Percentiles rank a stretch among this genome's conserved stretches.
Evolutionary conservation across 1,140 invertebrate genomes (phyloP).

Genomic region (Trypoxylus dichotomus): DNA sequence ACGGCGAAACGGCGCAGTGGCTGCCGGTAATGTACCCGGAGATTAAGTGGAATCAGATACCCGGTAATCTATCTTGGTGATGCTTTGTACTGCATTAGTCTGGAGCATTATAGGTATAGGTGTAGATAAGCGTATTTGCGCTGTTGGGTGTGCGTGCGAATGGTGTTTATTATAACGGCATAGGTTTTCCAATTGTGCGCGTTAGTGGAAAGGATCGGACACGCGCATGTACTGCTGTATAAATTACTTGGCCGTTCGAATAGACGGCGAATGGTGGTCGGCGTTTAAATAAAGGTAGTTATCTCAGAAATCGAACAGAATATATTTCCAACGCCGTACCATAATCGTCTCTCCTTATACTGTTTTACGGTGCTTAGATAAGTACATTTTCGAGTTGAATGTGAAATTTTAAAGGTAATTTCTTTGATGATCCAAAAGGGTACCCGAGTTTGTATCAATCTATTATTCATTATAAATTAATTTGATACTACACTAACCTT

Average conservation of each 20-base stretch:
- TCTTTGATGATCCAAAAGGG: background rate
- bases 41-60: conserved; percentile 29
- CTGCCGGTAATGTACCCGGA: conserved; percentile 19
- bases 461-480: background rate
- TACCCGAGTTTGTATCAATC: background rate
- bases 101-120: conserved; percentile 4
- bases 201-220: background rate
- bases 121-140: conserved; percentile 15
- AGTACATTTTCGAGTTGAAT: background rate
- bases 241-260: conserved; percentile 1
- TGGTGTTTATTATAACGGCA: conserved; percentile 23
- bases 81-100: conserved; percentile 11
- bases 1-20: background rate
- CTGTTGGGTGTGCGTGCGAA: background rate
- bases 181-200: background rate
- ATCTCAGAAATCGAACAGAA: background rate
- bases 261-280: background rate
- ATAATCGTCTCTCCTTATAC: background rate
- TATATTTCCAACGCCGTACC: background rate
- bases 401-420: background rate
- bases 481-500: background rate
- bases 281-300: conserved; percentile 2
- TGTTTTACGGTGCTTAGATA: background rate
- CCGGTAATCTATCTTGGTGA: conserved; percentile 12
- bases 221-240: background rate